phyloP scores from a whole-genome alignment of 2,113 vertebrate genomes.

The Bettongia penicillata region DNA sequence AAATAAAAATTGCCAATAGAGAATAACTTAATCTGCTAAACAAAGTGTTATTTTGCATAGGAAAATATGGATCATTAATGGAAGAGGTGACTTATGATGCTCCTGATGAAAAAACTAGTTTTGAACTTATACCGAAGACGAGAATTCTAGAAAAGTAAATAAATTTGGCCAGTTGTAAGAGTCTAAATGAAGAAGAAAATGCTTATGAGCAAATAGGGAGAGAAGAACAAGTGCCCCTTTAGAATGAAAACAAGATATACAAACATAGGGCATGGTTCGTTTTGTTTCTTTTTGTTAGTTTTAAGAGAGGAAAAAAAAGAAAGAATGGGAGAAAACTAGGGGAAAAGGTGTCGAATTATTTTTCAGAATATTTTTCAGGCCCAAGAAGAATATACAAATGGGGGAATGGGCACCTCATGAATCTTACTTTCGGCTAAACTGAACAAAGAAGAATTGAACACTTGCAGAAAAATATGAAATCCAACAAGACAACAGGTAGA shows the following conservation, averaged over 20 bases:
- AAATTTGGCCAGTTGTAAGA: neutral
- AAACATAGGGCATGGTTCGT: neutral
- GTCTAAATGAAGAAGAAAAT: neutral
- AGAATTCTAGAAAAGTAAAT: neutral
- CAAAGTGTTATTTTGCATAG: neutral
- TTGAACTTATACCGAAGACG: neutral
- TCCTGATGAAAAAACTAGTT: neutral
- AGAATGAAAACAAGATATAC: neutral
- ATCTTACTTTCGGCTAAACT: neutral
- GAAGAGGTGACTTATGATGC: neutral
- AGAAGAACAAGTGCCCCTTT: neutral
- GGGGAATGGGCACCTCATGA: neutral
- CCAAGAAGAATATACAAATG: neutral
- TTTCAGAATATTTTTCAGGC: neutral
- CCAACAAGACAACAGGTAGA: neutral
- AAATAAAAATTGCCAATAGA: neutral
- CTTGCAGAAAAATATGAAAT: neutral
- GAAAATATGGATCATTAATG: neutral
- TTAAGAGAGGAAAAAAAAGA: neutral
- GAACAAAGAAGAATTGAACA: neutral
- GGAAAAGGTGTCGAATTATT: neutral
- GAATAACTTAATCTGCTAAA: neutral
- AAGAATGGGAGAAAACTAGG: neutral
- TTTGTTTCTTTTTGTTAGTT: neutral
- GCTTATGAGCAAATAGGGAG: neutral